Evolutionary conservation across 2,797 vertebrate species (phyloP).

Genomic region (Gouania willdenowi): DNA sequence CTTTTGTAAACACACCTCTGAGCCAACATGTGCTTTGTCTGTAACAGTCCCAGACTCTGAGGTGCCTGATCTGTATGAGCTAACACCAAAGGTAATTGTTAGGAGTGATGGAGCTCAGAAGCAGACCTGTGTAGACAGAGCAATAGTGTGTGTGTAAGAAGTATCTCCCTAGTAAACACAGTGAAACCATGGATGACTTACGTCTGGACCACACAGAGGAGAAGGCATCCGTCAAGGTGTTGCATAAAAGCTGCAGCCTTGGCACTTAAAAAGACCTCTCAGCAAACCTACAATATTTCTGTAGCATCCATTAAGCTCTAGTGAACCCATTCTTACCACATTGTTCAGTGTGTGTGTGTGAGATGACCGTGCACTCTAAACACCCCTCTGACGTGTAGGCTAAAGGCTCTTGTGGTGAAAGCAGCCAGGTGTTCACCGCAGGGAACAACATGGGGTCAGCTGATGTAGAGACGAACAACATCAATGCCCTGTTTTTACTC

Average conservation of each 20-base stretch:
- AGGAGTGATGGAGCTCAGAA: constrained; percentile 55
- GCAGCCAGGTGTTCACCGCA: constrained; percentile 67
- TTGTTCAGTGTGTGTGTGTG: constrained; percentile 30
- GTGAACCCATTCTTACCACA: constrained; percentile 51
- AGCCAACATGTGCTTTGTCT: constrained; percentile 36
- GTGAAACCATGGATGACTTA: constrained; percentile 56
- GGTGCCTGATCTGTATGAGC: constrained; percentile 57
- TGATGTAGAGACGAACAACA: constrained; percentile 54
- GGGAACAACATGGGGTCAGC: constrained; percentile 51
- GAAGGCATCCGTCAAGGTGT: constrained; percentile 54
- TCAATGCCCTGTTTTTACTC: constrained; percentile 37
- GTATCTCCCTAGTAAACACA: constrained; percentile 63
- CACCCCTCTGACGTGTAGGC: constrained; percentile 45
- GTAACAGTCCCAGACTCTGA: constrained; percentile 47
- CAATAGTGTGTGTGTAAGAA: constrained; percentile 5
- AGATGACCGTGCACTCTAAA: constrained; percentile 32
- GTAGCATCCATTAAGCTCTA: constrained; percentile 28
- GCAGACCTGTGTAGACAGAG: constrained; percentile 49
- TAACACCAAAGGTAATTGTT: constrained; percentile 69
- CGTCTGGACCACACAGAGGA: constrained; percentile 74
- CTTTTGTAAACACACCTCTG: constrained; percentile 53
- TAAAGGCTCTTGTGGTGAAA: constrained; percentile 61
- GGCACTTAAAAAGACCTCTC: constrained; percentile 6
- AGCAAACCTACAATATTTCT: constrained; percentile 45
- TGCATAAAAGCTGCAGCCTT: constrained; percentile 32